Evolutionary conservation across 2,888 invertebrate species (phyloP).

Genomic region (Drosophila rubida): DNA sequence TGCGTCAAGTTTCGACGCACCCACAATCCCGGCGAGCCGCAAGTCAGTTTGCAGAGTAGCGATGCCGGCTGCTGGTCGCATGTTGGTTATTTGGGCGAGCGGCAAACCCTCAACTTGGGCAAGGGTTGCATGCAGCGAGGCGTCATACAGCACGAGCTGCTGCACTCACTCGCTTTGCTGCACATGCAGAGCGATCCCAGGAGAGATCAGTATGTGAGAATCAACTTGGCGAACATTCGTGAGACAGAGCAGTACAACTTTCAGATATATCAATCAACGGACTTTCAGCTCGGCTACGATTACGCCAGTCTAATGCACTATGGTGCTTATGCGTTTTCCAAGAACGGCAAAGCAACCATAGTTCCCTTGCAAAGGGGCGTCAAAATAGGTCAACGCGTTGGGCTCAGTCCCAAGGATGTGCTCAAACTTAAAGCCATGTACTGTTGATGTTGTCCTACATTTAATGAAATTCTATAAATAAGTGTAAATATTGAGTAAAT

Average conservation of each 20-base stretch:
- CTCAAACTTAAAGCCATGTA: conserved; percentile 52
- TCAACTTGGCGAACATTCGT: conserved; percentile 83
- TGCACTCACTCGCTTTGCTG: conserved; percentile 90
- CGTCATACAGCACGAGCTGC: conserved; percentile 90
- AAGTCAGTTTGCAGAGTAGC: conserved; percentile 2
- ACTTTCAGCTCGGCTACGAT: conserved; percentile 89
- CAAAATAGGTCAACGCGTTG: conserved; percentile 66
- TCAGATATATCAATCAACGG: conserved; percentile 86
- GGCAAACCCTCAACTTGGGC: conserved; percentile 61
- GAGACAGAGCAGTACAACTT: conserved; percentile 88
- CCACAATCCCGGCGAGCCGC: conserved; percentile 8
- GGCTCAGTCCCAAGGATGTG: conserved; percentile 65
- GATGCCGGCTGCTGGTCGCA: conserved; percentile 90
- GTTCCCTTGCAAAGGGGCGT: conserved; percentile 83
- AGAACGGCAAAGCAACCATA: conserved; percentile 89
- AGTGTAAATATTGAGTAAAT: too few relatives aligned
- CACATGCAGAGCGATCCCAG: conserved; percentile 91
- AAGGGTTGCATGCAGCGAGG: conserved; percentile 61
- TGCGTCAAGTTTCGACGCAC: conserved; percentile 55
- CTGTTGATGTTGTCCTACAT: conserved; percentile 33
- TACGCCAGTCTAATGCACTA: conserved; percentile 93
- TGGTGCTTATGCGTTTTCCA: conserved; percentile 89
- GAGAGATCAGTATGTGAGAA: conserved; percentile 88
- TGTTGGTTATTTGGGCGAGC: conserved; percentile 87
- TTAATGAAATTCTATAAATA: too few relatives aligned